Base-by-base conservation (phyloP, 2,113 vertebrate species). In the Lophotis ruficrista region DNA sequence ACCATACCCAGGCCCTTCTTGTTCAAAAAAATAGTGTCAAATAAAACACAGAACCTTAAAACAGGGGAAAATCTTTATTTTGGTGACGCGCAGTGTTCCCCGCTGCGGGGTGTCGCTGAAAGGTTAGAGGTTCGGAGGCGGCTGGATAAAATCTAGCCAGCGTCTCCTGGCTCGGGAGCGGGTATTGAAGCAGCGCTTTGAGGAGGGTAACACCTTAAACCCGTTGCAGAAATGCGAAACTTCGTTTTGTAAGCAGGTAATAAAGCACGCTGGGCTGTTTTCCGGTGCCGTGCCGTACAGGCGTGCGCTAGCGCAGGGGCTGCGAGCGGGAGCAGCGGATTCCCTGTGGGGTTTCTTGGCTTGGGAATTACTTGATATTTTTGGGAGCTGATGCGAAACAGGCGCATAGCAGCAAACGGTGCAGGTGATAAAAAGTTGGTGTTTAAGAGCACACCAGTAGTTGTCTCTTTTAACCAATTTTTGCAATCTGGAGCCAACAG, bases 281-380 rank as follows among this genome's bases (percentile, higher is more conserved):
- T 22, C 51, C 66, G 22, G 35, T 12, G 20, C 30, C 1, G 0
- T 13, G 37, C 48, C 3, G 0, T 17, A 12, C 7, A 30, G 76
- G 27, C 47, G 48, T 25, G 45, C 28, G 35, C 60, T 61, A 56
- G 30, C 0, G 2, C 48, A 30, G 38, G 51, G 51, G 50, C 60
- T 87, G 10, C 33, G 38, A 16, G 53, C 43, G 35, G 61, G 45
- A 64, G 66, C 1, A 80, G 82, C 66, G 90, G 62, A 76, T 72
- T 79, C 60, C 70, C 28, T 37, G 73, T 81, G 65, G 82, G 77
- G 60, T 84, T 82, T 87, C 61, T 87, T 88, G 61, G 72, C 77
- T 89, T 72, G 50, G 38, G 4, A 41, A 3, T 45, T 45, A 8
- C 27, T 72, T 62, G 25, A 15, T 60, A 1, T 28, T 76, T 71